Base-by-base conservation (phyloP, 2,888 invertebrate species). In the Caenorhabditis auriculariae region DNA sequence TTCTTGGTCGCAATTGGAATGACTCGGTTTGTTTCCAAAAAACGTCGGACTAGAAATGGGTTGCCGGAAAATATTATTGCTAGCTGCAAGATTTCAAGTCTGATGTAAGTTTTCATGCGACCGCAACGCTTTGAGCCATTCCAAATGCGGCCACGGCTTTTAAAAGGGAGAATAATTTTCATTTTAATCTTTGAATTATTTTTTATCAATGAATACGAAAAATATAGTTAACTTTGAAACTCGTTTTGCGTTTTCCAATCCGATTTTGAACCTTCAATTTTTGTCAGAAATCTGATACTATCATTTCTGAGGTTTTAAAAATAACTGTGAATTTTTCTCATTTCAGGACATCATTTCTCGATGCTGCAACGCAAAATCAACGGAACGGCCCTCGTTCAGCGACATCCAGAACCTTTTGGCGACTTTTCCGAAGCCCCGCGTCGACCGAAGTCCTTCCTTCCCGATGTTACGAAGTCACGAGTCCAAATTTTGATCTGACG, bases 371-470 rank as follows among this genome's bases (percentile, higher is more conserved):
- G 93, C 89, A 84, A 88, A 89, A 55, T 86, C 89, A 5, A 86
- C 86, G 54, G 91, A 92, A 81, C 88, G 98, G 66, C 92, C 93
- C 0, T 91, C 93, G 82, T 98, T 98, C 85, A 88, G 89, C 52
- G 88, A 88, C 69, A 86, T 98, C 58, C 87, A 91, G 73, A 84
- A 85, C 55, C 88, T 89, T 57, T 87, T 98, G 56, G 91, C 93
- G 82, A 90, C 90, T 82, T 86, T 98, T 77, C 96, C 98, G 43
- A 91, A 94, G 85, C 61, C 53, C 53, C 88, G 92, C 43, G 87
- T 98, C 73, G 93, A 92, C 48, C 89, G 98, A 69, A 94, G 93
- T 82, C 98, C 98, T 71, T 96, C 95, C 64, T 95, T 96, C 87
- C 96, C 96, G 39, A 55, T 58, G 60, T 61, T 66, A 49, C 57